Evolutionary conservation across 2,797 vertebrate species (phyloP).

Genomic region (Enteromius argenteus): DNA sequence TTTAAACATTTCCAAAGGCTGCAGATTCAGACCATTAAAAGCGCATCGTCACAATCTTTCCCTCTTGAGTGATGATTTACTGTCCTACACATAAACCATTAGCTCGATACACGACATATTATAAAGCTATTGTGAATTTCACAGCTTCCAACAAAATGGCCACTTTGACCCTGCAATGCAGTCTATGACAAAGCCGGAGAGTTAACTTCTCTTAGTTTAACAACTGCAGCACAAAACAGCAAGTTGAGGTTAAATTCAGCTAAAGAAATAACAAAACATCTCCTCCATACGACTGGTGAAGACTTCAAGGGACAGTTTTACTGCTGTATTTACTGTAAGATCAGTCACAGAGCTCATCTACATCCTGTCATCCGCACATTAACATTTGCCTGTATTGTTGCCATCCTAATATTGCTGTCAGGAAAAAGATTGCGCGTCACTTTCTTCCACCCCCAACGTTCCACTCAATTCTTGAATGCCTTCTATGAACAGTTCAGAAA

Average conservation of each 20-base stretch:
- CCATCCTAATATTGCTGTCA: slow-evolving; percentile 18
- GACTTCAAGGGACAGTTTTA: neutral
- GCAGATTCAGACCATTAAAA: neutral
- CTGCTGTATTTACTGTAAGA: neutral
- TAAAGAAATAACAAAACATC: slow-evolving; percentile 13
- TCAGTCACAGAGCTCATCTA: neutral
- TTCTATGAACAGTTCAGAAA: slow-evolving; percentile 38
- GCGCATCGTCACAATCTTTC: neutral
- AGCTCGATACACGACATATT: slow-evolving; percentile 22
- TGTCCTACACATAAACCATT: slow-evolving; percentile 19
- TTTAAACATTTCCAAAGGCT: neutral
- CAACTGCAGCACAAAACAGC: neutral
- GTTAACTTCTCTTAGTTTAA: slow-evolving; percentile 17
- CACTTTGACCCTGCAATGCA: slow-evolving; percentile 41
- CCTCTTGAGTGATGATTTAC: slow-evolving; percentile 33
- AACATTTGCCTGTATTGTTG: slow-evolving; percentile 27
- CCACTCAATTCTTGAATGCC: slow-evolving; percentile 25
- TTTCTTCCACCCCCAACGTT: neutral
- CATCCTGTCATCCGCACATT: neutral
- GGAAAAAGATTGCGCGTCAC: slow-evolving; percentile 12
- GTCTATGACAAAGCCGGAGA: neutral
- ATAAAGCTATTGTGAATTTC: slow-evolving; percentile 20
- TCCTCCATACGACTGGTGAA: neutral
- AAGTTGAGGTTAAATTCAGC: neutral
- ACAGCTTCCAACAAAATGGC: slow-evolving; percentile 25